A percentile compares a stretch with the other conserved stretches of the same genome.
Conservation (phyloP, 1,140 invertebrate genomes). For the Atta texana region DNA sequence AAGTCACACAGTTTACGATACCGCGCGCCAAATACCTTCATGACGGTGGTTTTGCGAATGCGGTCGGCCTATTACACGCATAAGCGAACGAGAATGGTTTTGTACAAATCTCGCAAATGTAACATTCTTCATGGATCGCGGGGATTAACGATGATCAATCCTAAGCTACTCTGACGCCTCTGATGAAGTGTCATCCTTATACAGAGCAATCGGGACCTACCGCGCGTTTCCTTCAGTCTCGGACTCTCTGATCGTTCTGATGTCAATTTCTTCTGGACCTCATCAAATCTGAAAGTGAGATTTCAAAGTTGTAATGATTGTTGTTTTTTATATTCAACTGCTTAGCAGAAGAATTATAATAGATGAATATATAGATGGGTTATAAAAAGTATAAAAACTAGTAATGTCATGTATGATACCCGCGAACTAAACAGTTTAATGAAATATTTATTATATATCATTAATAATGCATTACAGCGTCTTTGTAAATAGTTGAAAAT, state of each 20-base stretch:
- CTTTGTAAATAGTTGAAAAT: not conserved
- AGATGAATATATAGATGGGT: slow-evolving; percentile 23
- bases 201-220: not conserved
- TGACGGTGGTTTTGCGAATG: slow-evolving; percentile 26
- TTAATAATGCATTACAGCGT: slow-evolving; percentile 4
- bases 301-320: slow-evolving; percentile 43
- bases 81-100: slow-evolving; percentile 14
- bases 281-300: slow-evolving; percentile 44
- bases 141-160: not conserved
- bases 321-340: slow-evolving; percentile 49
- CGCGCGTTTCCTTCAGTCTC: slow-evolving; percentile 15
- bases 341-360: slow-evolving; percentile 17
- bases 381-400: slow-evolving; percentile 41
- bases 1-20: slow-evolving; percentile 25
- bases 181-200: slow-evolving; percentile 15
- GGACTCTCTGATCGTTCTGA: slow-evolving; percentile 17
- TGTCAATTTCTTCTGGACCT: slow-evolving; percentile 6
- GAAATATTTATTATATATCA: not conserved
- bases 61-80: slow-evolving; percentile 19
- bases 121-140: not conserved
- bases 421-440: not conserved
- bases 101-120: slow-evolving; percentile 20
- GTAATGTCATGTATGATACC: slow-evolving; percentile 28
- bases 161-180: slow-evolving; percentile 8
- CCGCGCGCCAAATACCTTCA: slow-evolving; percentile 7